These are phyloP conservation scores for Oryzias woworae DNA, from an alignment of 2,113 vertebrate species.

Conservation along the genomic window DNA sequence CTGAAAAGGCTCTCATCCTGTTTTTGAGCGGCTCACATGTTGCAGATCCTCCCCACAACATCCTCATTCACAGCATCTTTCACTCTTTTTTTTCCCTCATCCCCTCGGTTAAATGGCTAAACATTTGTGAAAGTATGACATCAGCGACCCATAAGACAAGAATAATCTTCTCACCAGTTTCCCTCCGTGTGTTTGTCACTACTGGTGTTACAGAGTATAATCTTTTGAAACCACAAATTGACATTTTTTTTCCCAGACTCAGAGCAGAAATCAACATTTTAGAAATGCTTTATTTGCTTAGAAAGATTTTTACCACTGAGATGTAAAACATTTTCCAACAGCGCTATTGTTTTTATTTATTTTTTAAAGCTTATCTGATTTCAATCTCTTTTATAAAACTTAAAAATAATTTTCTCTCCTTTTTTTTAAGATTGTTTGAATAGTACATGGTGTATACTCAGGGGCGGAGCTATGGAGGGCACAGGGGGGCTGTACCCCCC, in stretches of 20 bases:
- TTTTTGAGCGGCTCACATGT: constrained; percentile 73
- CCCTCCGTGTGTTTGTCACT: neutral
- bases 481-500: too few relatives aligned
- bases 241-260: neutral
- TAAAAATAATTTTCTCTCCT: too few relatives aligned
- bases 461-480: too few relatives aligned
- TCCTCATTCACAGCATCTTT: constrained; percentile 70
- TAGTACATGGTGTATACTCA: too few relatives aligned
- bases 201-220: neutral
- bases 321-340: too few relatives aligned
- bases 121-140: neutral
- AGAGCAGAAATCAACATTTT: neutral
- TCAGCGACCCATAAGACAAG: neutral
- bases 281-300: too few relatives aligned
- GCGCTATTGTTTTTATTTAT: too few relatives aligned
- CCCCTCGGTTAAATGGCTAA: neutral
- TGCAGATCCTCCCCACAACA: constrained; percentile 76
- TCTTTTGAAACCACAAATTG: too few relatives aligned
- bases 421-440: too few relatives aligned
- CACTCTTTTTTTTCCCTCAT: constrained; percentile 1
- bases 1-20: constrained; percentile 69
- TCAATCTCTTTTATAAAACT: too few relatives aligned
- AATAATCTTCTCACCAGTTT: constrained; percentile 6
- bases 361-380: too few relatives aligned
- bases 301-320: too few relatives aligned